Evolutionary conservation across 2,113 vertebrate genomes (phyloP).

Genomic region (Telmatochromis brachygnathus): DNA sequence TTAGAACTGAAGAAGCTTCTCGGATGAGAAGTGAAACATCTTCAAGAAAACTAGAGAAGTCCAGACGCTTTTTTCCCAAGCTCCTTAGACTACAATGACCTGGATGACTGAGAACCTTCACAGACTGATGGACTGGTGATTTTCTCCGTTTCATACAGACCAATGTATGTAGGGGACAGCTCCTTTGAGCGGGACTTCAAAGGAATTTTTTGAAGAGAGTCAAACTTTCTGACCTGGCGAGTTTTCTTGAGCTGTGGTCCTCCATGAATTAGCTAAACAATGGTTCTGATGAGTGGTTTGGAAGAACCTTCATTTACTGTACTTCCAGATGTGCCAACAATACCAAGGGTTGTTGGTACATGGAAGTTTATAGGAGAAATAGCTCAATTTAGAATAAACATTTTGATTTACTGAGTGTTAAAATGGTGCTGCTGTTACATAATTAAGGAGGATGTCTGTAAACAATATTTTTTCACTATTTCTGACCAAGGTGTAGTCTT

Average conservation of each 20-base stretch:
- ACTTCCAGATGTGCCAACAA: background rate
- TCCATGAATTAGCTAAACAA: background rate
- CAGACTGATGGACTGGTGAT: background rate
- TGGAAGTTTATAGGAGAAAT: rapidly evolving
- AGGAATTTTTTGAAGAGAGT: background rate
- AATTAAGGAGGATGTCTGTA: background rate
- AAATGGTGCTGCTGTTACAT: background rate
- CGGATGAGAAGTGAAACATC: rapidly evolving
- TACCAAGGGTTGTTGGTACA: background rate
- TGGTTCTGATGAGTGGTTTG: background rate
- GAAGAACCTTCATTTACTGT: background rate
- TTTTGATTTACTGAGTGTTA: background rate
- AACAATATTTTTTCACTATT: background rate
- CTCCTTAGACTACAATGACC: background rate
- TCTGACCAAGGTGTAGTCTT: background rate
- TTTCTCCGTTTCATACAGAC: rapidly evolving
- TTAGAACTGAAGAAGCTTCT: background rate
- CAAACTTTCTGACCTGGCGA: rapidly evolving
- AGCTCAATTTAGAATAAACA: background rate
- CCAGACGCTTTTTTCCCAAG: background rate
- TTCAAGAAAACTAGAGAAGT: background rate
- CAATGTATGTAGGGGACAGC: background rate
- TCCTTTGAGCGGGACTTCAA: background rate
- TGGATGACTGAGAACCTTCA: background rate
- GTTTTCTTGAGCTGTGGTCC: background rate